These are phyloP conservation scores for Orthosia gothica DNA, from an alignment of 2,888 invertebrate genomes.

Conservation along the genomic window DNA sequence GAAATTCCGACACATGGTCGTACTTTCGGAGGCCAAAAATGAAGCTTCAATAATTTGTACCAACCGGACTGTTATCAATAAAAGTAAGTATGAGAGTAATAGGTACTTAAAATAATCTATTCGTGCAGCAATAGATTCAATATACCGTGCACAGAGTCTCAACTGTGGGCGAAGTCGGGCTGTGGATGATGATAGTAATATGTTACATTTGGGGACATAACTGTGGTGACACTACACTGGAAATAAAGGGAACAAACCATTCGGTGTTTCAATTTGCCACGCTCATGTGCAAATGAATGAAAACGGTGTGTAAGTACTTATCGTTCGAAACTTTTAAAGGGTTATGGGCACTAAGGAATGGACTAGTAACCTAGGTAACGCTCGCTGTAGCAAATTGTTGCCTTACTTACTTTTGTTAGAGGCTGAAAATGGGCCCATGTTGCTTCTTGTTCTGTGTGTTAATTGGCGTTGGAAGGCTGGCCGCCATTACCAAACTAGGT, in stretches of 20 bases:
- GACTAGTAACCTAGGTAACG: conserved; percentile 46
- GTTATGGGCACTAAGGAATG: conserved; percentile 30
- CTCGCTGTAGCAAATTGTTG: conserved; percentile 5
- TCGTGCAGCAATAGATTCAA: no score
- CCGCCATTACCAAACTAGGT: background rate
- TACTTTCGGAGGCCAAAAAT: no score
- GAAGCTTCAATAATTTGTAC: no score
- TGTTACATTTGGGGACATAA: background rate
- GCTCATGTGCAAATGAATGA: conserved; percentile 62
- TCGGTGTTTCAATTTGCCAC: conserved; percentile 49
- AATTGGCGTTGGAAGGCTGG: no score
- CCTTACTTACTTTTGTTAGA: conserved; percentile 1
- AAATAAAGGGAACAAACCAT: conserved; percentile 10
- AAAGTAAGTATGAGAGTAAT: no score
- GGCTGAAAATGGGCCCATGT: conserved; percentile 19
- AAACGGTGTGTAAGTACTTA: conserved; percentile 47
- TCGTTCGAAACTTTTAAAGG: conserved; percentile 38
- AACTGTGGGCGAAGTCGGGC: no score
- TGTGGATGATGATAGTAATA: no score
- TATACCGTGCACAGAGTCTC: no score
- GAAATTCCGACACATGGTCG: no score
- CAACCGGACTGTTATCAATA: no score
- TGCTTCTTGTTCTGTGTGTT: conserved; percentile 9
- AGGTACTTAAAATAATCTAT: no score
- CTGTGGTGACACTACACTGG: background rate